These are phyloP conservation scores for Homarus gammarus DNA, from an alignment of 2,888 invertebrate species.

Conservation along the genomic window DNA sequence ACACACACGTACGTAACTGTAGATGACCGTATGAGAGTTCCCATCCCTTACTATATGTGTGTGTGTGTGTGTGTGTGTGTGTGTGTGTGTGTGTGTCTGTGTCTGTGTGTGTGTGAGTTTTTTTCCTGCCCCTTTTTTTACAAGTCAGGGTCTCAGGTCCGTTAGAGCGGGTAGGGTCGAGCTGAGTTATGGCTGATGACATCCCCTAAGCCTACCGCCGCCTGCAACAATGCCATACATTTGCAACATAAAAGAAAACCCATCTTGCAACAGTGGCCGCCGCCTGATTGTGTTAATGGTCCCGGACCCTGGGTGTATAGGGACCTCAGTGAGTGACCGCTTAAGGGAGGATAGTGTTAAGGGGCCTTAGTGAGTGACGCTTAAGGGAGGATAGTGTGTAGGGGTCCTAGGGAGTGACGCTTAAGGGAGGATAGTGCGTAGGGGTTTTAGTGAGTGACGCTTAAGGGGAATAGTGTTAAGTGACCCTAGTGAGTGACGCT, in stretches of 20 bases:
- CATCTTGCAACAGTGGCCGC: constrained; percentile 56
- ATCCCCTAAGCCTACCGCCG: constrained; percentile 65
- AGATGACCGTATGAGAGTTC: background rate
- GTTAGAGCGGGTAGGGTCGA: constrained; percentile 30
- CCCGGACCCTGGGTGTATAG: background rate
- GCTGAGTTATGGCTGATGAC: constrained; percentile 54
- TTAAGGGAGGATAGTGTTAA: background rate
- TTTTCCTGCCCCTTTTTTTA: constrained; percentile 3
- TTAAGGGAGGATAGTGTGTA: too few species aligned
- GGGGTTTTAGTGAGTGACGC: too few species aligned
- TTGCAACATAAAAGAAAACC: constrained; percentile 62
- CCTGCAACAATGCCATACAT: constrained; percentile 67
- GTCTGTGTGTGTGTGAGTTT: background rate
- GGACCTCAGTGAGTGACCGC: background rate
- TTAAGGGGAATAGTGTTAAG: too few species aligned
- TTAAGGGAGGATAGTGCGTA: too few species aligned
- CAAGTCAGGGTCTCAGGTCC: constrained; percentile 2
- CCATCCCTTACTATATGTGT: background rate
- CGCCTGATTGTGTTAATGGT: constrained; percentile 48
- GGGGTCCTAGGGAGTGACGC: too few species aligned
- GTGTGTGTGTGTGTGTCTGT: background rate
- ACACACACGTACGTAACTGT: background rate
- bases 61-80: constrained; percentile 1
- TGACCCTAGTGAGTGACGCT: too few species aligned
- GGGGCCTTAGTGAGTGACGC: too few species aligned